Evolutionary conservation across 2,113 vertebrate genomes (phyloP), one percentile per base, ranked within the genome.

Genomic region (Thinocorus orbignyianus): DNA sequence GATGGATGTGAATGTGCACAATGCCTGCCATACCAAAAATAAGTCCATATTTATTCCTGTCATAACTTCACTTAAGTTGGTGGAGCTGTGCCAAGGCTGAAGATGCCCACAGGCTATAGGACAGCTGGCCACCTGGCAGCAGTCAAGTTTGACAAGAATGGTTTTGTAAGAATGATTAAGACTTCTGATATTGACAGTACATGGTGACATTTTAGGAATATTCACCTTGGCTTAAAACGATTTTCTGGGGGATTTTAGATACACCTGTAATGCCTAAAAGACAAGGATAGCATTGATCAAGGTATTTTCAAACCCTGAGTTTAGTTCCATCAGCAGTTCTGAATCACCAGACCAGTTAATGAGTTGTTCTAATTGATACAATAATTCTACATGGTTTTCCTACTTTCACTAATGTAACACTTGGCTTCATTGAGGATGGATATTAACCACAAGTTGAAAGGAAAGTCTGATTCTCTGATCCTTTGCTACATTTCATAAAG

Each of bases 401-500:
- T 85, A 90, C 81, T 93, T 92, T 83, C 23, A 16, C 54, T 95
- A 90, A 87, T 93, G 86, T 65, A 95, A 72, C 49, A 72, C n/a
- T 93, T 93, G 94, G 85, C 87, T 95, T 89, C 22, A 1, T 1
- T 35, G 51, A 62, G 71, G 54, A 30, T 13, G 54, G 60, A n/a
- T 79, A 84, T 95, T 94, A 91, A 88, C 64, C 46, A 55, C 54
- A 61, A 84, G 91, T 84, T 78, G 89, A 95, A 92, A 93, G 93
- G 65, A 77, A 93, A 81, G 57, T 86, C 83, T 70, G 57, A n/a
- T 89, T 72, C 69, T 77, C 84, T 89, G 55, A 60, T 94, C 71
- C 78, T 69, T 82, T 33, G 66, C 96, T 95, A 69, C 69, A 44
- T 97, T 95, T 93, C 86, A 92, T 94, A 84, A 62, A 85, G 89